These are phyloP conservation scores for Epinephelus fuscoguttatus DNA, from an alignment of 2,113 vertebrate species.

Conservation along the genomic window DNA sequence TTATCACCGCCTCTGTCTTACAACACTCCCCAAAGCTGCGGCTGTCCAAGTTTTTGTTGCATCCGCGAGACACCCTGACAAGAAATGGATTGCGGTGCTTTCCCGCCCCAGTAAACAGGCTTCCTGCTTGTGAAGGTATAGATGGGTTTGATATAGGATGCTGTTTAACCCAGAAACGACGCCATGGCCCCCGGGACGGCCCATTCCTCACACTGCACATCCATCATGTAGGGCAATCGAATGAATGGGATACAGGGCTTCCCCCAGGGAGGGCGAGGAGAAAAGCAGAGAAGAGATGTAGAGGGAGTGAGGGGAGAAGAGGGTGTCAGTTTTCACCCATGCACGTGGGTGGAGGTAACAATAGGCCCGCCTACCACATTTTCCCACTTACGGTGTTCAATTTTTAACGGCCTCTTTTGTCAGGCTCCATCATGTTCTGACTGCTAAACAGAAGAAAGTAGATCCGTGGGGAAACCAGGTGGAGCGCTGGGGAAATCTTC, in stretches of 20 bases:
- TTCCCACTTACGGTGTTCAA: conserved; percentile 71
- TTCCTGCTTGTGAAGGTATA: conserved; percentile 79
- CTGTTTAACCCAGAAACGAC: conserved; percentile 85
- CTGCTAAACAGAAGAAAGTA: conserved; percentile 60
- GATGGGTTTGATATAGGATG: conserved; percentile 80
- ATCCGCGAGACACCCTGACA: conserved; percentile 69
- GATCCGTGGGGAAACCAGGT: conserved; percentile 59
- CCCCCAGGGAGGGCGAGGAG: conserved; percentile 66
- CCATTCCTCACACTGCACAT: conserved; percentile 80
- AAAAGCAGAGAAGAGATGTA: conserved; percentile 52
- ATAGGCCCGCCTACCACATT: conserved; percentile 69
- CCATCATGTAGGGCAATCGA: conserved; percentile 81
- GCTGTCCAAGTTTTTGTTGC: conserved; percentile 58
- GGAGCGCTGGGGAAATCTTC: conserved; percentile 80
- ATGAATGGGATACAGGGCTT: conserved; percentile 77
- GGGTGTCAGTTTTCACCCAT: conserved; percentile 72
- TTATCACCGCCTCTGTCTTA: conserved; percentile 49
- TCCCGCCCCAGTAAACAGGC: conserved; percentile 77
- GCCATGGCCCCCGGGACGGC: conserved; percentile 60
- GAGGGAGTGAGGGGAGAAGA: conserved; percentile 61
- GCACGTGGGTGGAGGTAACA: conserved; percentile 73
- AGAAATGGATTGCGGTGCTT: conserved; percentile 74
- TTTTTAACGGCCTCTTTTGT: conserved; percentile 76
- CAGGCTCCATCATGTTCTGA: conserved; percentile 68
- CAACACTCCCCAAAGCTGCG: conserved; percentile 49